Evolutionary conservation across 2,888 invertebrate species (phyloP), one percentile per base, ranked within the genome.

Genomic region (Clepsis dumicolana): DNA sequence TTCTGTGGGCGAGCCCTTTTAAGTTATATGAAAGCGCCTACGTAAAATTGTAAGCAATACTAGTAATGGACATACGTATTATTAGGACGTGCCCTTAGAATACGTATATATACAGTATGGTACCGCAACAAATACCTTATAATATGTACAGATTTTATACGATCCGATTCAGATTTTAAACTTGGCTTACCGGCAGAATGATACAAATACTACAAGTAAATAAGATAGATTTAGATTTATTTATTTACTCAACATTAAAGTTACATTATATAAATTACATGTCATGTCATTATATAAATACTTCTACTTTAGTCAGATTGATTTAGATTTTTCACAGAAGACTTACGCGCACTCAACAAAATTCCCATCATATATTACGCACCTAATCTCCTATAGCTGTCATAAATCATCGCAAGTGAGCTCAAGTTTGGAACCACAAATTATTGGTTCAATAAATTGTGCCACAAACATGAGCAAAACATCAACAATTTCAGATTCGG

Each of bases 401-500:
- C 38, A 70, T 84, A 81, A 85, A 84, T 85, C 81, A 85, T 80
- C 78, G 74, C 74, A 71, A 77, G 74, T 78, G 76, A 69, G 76
- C 77, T 80, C 80, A 85, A 86, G 83, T 86, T 85, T 83, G 75
- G 79, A 77, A 72, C 74, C 75, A 81, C 82, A 80, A 88, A 84
- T 88, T 84, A 89, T 88, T 84, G 86, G 83, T 73, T 77, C 86
- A 84, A 89, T 89, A 89, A 88, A 89, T 90, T 85, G 76, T 79
- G 82, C 78, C 81, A 80, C 81, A 84, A 87, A 86, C 87, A 86
- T 85, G 84, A 81, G 85, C 90, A 89, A 90, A 91, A 91, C 90
- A 90, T 89, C 89, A 90, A 89, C 90, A 88, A 87, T 89, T 89
- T 87, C 83, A 89, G 89, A 89, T 89, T 88, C 83, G 80, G 81